Evolutionary conservation across 53 echinoderm and acorn worm species (phyloP).

Genomic region (Pentamera pediparva): DNA sequence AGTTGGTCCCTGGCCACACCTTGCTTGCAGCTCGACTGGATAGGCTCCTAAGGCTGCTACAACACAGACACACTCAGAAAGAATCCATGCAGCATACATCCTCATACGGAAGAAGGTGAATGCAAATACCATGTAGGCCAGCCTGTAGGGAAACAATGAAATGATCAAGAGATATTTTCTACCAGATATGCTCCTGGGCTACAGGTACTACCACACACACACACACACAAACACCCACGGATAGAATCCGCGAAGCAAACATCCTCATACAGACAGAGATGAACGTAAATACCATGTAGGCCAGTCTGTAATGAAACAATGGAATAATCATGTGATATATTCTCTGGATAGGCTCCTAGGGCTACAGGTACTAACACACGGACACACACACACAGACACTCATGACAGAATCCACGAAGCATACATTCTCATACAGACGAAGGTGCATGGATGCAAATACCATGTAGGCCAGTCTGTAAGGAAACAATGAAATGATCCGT

Average conservation of each 20-base stretch:
- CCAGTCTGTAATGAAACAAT: slow-evolving; percentile 34
- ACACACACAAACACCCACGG: too few relatives aligned
- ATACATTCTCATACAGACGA: slow-evolving; percentile 89
- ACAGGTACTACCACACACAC: slow-evolving; percentile 73
- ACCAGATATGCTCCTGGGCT: slow-evolving; percentile 77
- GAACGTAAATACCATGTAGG: slow-evolving; percentile 90
- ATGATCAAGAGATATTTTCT: too few relatives aligned
- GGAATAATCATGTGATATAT: too few relatives aligned
- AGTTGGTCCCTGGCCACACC: slow-evolving; percentile 81
- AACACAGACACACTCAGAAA: slow-evolving; percentile 92
- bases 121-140: slow-evolving; percentile 82
- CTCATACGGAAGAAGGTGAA: slow-evolving; percentile 81
- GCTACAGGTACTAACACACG: slow-evolving; percentile 66
- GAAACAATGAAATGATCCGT: too few relatives aligned
- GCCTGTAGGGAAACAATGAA: too few relatives aligned
- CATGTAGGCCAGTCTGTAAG: slow-evolving; percentile 66
- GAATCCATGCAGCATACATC: slow-evolving; percentile 92
- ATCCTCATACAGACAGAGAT: slow-evolving; percentile 79
- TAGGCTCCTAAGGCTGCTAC: slow-evolving; percentile 73
- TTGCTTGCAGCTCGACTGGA: slow-evolving; percentile 56
- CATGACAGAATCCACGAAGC: slow-evolving; percentile 89
- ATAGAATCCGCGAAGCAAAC: slow-evolving; percentile 88
- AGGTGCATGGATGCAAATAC: slow-evolving; percentile 71
- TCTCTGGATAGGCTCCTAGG: slow-evolving; percentile 65
- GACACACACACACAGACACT: slow-evolving; percentile 88